Base-by-base conservation (phyloP, 2,113 vertebrate genomes). In the Rana temporaria region DNA sequence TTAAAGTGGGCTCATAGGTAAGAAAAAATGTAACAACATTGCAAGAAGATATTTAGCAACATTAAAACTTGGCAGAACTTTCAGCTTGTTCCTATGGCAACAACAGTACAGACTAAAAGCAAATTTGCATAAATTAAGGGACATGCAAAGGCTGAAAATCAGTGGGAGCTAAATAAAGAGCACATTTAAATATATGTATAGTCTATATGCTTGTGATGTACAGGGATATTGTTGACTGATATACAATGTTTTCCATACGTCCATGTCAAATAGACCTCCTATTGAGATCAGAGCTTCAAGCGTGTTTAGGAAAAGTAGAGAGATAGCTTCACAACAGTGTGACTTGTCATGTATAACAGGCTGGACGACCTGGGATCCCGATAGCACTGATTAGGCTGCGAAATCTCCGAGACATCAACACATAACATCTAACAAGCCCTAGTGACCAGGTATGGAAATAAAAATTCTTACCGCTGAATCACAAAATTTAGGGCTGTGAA, bases 141-240 rank as follows among this genome's bases (percentile, higher is more conserved):
- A 52, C 56, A 22, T 62, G 57, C 74, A 76, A 48, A 60, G 59
- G 22, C 74, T 48, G 74, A 16, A 63, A 64, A 62, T 52, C 32
- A 64, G 59, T 48, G 38, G 60, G n/a, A 76, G 34, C 34, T 48
- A 63, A 74, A 64, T 26, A 64, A 48, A 52, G 20, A 76, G 55
- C 12, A 20, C 12, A 32, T 85, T 76, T 82, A 78, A 69, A 89
- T 84, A 88, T 87, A 84, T 85, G 90, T 90, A 87, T 38, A 38
- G 34, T 38, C 34, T 38, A 38, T 38, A 38, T 38, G 34, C 34
- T 38, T 38, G 2, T 38, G 34, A 38, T 6, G 34, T 8, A 8
- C 34, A 38, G 34, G 34, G 34, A 38, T 38, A 38, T 38, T 38
- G 34, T 38, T 38, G 34, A 38, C 88, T 88, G 92, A 85, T 92